Conservation (phyloP, 2,113 vertebrate species). For the Fulmarus glacialis region DNA sequence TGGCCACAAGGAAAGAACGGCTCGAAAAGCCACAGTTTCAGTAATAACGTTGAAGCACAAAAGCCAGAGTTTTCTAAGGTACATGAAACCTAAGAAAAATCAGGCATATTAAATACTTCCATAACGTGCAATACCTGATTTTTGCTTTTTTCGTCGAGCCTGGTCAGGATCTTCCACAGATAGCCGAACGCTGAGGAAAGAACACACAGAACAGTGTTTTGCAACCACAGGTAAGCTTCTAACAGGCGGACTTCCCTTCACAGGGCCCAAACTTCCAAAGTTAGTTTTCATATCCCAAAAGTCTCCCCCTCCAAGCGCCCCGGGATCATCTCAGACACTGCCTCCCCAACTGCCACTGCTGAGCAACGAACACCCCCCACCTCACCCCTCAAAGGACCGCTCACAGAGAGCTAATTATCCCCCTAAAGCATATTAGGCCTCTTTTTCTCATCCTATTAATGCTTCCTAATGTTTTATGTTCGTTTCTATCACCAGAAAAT, state of each 20-base stretch:
- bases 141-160: constrained; percentile 49
- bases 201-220: background rate
- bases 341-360: background rate
- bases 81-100: background rate
- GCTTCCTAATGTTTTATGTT: accelerated
- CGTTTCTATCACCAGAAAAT: background rate
- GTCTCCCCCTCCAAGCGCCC: background rate
- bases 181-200: constrained; percentile 35
- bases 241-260: background rate
- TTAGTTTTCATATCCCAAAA: background rate
- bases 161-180: constrained; percentile 53
- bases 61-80: background rate
- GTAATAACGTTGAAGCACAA: background rate
- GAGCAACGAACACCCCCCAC: background rate
- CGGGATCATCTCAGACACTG: background rate
- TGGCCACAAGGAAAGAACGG: accelerated
- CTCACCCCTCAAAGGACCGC: background rate
- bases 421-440: background rate
- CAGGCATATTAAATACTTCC: accelerated
- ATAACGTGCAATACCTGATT: constrained; percentile 61
- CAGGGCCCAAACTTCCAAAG: background rate
- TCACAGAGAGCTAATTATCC: background rate
- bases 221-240: background rate
- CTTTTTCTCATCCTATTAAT: background rate
- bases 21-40: background rate